A percentile compares a stretch with the other conserved stretches of the same genome.
phyloP scores from a whole-genome alignment of 2,113 vertebrate genomes.

The Dipodomys ordii region DNA sequence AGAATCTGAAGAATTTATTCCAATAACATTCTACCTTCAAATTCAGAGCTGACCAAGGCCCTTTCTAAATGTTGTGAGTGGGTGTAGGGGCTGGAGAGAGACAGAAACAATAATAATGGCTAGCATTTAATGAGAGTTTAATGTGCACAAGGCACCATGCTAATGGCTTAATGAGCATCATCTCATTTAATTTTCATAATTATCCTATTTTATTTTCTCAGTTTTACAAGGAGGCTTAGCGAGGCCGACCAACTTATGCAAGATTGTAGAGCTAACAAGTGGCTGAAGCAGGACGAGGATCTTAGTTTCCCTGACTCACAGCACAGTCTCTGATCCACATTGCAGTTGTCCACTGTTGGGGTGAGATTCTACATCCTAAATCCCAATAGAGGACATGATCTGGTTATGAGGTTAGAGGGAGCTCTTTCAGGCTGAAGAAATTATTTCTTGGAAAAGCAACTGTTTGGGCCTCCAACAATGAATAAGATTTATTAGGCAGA shows the following conservation, averaged over 20 bases:
- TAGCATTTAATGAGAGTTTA: conserved; percentile 55
- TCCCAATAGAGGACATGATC: not conserved
- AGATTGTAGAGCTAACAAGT: not conserved
- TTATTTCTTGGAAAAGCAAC: conserved; percentile 27
- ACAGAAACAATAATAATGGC: not conserved
- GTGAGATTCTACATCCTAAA: not conserved
- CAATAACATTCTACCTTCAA: conserved; percentile 24
- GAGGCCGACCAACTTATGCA: conserved; percentile 16
- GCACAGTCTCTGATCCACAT: too few relatives aligned
- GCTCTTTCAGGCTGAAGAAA: conserved; percentile 4
- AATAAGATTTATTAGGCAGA: conserved; percentile 54
- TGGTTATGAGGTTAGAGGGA: not conserved
- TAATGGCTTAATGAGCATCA: conserved; percentile 67
- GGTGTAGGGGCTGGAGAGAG: not conserved
- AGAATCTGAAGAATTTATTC: not conserved
- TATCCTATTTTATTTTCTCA: conserved; percentile 34
- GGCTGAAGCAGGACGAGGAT: not conserved
- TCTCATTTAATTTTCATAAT: conserved; percentile 68
- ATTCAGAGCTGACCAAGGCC: conserved; percentile 1
- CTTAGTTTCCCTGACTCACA: not conserved
- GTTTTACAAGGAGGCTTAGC: conserved; percentile 31
- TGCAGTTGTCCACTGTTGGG: not conserved
- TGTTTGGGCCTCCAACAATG: conserved; percentile 29
- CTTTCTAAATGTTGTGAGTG: conserved; percentile 1
- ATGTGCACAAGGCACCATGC: conserved; percentile 44